phyloP scores from a whole-genome alignment of 2,888 invertebrate species.

The Chrysopilus asiliformis region DNA sequence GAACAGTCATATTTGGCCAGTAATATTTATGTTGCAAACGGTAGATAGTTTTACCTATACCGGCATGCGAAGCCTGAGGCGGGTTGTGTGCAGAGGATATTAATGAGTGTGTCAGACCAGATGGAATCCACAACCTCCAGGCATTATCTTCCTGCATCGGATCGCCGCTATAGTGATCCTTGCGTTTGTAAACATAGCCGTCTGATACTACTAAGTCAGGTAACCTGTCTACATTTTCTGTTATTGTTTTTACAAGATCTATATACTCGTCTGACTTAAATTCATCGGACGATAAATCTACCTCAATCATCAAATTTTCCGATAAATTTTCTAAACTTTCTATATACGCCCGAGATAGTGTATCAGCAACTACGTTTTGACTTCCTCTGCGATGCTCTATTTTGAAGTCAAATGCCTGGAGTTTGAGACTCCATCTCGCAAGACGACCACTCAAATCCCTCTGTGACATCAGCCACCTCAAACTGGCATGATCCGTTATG shows the following conservation, averaged over 20 bases:
- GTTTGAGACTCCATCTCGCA: slow-evolving; percentile 14
- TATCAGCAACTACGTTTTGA: slow-evolving; percentile 19
- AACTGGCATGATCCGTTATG: slow-evolving; percentile 18
- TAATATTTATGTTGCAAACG: slow-evolving; percentile 7
- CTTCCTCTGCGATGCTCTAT: slow-evolving; percentile 18
- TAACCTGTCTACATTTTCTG: not conserved
- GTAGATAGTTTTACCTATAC: slow-evolving; percentile 6
- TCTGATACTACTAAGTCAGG: slow-evolving; percentile 12
- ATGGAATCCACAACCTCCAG: slow-evolving; percentile 16
- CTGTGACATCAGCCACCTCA: slow-evolving; percentile 19
- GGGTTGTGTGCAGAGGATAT: slow-evolving; percentile 5
- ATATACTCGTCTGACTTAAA: slow-evolving; percentile 6
- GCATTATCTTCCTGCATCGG: slow-evolving; percentile 3
- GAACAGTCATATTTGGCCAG: slow-evolving; percentile 10
- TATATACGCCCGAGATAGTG: slow-evolving; percentile 14
- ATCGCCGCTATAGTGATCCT: slow-evolving; percentile 3
- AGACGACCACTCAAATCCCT: slow-evolving; percentile 20
- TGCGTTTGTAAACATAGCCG: slow-evolving; percentile 9
- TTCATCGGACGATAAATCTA: slow-evolving; percentile 1
- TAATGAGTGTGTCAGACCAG: slow-evolving; percentile 2
- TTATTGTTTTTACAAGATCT: slow-evolving; percentile 1
- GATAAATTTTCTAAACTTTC: slow-evolving; percentile 2
- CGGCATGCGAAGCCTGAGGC: slow-evolving; percentile 2
- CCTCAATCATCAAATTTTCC: not conserved
- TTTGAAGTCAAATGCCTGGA: slow-evolving; percentile 16